phyloP scores from a whole-genome alignment of 2,797 vertebrate species.

The Eospalax fontanierii region DNA sequence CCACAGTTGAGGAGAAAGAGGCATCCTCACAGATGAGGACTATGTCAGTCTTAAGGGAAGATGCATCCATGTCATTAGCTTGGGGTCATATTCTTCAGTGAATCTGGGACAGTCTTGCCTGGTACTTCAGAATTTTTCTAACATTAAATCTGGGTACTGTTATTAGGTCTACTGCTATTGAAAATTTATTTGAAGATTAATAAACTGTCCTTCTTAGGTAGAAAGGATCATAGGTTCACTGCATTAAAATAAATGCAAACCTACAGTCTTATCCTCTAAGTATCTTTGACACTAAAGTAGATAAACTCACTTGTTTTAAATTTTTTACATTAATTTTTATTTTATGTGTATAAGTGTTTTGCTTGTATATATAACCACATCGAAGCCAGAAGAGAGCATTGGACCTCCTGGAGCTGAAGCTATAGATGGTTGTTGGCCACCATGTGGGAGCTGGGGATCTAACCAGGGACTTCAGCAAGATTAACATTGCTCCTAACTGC shows the following conservation, averaged over 20 bases:
- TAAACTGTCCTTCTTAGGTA: background rate
- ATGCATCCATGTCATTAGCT: accelerated
- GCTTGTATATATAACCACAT: too few relatives aligned
- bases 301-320: background rate
- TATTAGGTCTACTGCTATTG: background rate
- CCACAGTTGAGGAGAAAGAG: background rate
- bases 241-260: background rate
- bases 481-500: too few relatives aligned
- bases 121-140: conserved; percentile 4
- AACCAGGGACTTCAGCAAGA: too few relatives aligned
- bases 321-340: too few relatives aligned
- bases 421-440: too few relatives aligned
- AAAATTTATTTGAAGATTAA: conserved; percentile 41
- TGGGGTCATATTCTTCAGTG: background rate
- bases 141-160: background rate
- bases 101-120: background rate
- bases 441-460: too few relatives aligned
- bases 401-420: too few relatives aligned
- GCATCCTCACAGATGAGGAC: background rate
- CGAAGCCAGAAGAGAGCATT: too few relatives aligned
- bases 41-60: background rate
- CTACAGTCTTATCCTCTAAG: background rate
- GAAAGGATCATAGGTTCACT: conserved; percentile 11
- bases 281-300: background rate
- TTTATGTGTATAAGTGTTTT: too few relatives aligned